These are phyloP conservation scores for Myripristis jacobus DNA, from an alignment of 2,797 vertebrate genomes.

Conservation along the genomic window DNA sequence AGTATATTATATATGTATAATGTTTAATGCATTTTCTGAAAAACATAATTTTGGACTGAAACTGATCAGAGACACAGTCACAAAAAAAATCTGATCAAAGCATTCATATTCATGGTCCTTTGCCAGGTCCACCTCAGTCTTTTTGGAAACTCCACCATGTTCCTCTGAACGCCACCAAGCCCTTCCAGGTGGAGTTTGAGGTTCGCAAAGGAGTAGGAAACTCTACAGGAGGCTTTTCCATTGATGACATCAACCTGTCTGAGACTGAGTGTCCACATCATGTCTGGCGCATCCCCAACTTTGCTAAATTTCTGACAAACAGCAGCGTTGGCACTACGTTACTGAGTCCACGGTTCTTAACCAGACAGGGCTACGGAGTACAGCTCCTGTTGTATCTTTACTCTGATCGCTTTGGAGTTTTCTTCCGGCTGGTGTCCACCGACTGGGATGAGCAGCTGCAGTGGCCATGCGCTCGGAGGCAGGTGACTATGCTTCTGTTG, in stretches of 20 bases:
- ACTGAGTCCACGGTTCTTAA: too few species aligned
- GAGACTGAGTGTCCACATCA: conserved; percentile 86
- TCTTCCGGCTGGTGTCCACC: conserved; percentile 81
- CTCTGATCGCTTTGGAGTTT: conserved; percentile 74
- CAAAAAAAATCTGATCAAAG: too few species aligned
- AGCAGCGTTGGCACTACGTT: too few species aligned
- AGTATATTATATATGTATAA: too few species aligned
- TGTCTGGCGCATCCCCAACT: conserved; percentile 82
- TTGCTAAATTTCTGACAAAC: conserved; percentile 64
- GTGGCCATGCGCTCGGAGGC: conserved; percentile 87
- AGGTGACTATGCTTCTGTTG: conserved; percentile 82
- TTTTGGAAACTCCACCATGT: conserved; percentile 86
- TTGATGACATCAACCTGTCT: conserved; percentile 91
- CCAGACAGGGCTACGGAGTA: too few species aligned
- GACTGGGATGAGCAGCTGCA: conserved; percentile 79
- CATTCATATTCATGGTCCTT: too few species aligned
- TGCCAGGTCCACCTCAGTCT: conserved; percentile 62
- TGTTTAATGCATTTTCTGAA: too few species aligned
- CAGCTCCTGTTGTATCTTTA: too few species aligned
- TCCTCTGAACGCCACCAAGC: conserved; percentile 72
- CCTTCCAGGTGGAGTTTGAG: conserved; percentile 86
- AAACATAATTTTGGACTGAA: too few species aligned
- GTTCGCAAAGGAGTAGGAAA: conserved; percentile 76
- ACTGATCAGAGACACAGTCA: too few species aligned
- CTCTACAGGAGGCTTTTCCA: conserved; percentile 86